Evolutionary conservation across 2,113 vertebrate species (phyloP).

Genomic region (Gulo gulo): DNA sequence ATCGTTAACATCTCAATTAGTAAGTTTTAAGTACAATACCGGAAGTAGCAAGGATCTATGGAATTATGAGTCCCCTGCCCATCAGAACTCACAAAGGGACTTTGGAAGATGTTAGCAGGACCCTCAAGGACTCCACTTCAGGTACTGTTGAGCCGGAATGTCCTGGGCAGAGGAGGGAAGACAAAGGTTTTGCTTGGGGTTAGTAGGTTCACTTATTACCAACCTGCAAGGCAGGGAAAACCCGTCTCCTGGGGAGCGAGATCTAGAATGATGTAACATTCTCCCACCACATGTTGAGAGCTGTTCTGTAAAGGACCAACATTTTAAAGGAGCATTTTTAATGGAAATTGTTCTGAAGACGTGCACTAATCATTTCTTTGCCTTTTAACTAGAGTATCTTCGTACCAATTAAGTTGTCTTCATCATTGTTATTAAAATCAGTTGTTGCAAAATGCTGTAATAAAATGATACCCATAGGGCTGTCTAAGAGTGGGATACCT

Average conservation of each 20-base stretch:
- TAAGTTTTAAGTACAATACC: neutral
- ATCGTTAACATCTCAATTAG: neutral
- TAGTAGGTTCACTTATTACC: neutral
- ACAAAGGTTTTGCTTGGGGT: neutral
- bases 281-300: neutral
- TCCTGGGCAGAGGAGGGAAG: neutral
- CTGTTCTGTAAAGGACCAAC: neutral
- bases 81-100: neutral
- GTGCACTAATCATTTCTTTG: constrained; percentile 23
- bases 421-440: constrained; percentile 37
- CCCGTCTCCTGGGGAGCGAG: neutral
- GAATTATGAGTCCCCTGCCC: neutral
- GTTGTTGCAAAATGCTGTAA: constrained; percentile 27
- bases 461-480: neutral
- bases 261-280: neutral
- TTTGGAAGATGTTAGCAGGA: neutral
- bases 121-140: neutral
- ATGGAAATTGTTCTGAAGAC: constrained; percentile 24
- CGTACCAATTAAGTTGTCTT: constrained; percentile 36
- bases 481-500: constrained; percentile 9
- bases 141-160: neutral
- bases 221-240: neutral
- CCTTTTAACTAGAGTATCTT: constrained; percentile 32
- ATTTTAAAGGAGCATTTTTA: constrained; percentile 30
- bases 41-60: neutral